Evolutionary conservation across 2,113 vertebrate genomes (phyloP).

Genomic region (Pterocles gutturalis): DNA sequence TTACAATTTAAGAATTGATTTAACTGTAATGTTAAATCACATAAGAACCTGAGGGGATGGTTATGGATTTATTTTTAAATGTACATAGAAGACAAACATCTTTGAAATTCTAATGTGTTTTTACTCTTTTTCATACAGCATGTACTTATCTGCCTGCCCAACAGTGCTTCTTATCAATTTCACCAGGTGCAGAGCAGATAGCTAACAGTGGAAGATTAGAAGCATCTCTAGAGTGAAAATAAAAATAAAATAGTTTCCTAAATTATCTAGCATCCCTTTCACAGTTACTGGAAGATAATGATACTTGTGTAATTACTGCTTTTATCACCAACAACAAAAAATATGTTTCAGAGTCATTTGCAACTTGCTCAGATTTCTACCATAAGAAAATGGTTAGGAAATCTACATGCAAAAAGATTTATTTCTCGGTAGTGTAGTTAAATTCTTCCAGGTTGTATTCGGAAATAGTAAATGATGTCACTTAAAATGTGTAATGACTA

Average conservation of each 20-base stretch:
- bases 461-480: neutral
- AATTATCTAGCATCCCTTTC: neutral
- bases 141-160: neutral
- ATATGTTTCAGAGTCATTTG: neutral
- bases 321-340: neutral
- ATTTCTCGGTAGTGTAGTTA: neutral
- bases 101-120: neutral
- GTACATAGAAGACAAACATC: neutral
- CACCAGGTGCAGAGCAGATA: neutral
- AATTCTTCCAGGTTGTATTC: neutral
- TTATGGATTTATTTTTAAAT: neutral
- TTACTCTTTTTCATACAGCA: neutral
- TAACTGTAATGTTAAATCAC: neutral
- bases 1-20: neutral
- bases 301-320: neutral
- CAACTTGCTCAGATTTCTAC: neutral
- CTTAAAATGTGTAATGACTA: neutral
- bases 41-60: neutral
- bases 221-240: neutral
- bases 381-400: neutral
- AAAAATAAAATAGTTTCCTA: neutral
- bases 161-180: neutral
- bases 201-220: neutral
- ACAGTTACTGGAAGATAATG: neutral
- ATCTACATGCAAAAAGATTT: neutral